phyloP scores from a whole-genome alignment of 92 coral and sea anemone genomes.

The Porites divaricata region DNA sequence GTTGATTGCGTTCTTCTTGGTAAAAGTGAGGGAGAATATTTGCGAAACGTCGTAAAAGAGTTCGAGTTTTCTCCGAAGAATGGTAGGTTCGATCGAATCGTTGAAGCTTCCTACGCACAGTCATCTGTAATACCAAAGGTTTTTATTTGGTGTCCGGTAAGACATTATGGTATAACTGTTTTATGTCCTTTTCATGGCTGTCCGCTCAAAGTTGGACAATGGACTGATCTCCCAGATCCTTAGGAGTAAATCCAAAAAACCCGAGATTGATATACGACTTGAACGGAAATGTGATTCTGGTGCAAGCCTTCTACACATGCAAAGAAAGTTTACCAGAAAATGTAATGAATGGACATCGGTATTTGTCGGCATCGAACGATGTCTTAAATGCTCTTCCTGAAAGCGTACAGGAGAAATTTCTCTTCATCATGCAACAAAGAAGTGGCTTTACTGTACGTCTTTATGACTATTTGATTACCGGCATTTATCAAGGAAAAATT shows the following conservation, averaged over 20 bases:
- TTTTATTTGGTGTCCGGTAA: slow-evolving; percentile 78
- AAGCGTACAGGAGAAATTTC: no score
- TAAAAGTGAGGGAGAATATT: slow-evolving; percentile 62
- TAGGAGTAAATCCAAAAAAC: slow-evolving; percentile 60
- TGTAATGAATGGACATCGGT: slow-evolving; percentile 50
- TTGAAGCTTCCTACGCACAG: slow-evolving; percentile 44
- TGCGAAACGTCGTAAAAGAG: slow-evolving; percentile 51
- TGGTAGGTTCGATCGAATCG: slow-evolving; percentile 69
- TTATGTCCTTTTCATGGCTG: slow-evolving; percentile 72
- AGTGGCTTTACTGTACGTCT: no score
- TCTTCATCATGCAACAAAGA: no score
- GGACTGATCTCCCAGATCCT: slow-evolving; percentile 60
- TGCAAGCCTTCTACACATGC: slow-evolving; percentile 66
- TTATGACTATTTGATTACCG: no score
- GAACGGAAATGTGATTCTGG: slow-evolving; percentile 71
- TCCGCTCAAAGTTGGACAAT: slow-evolving; percentile 65
- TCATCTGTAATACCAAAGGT: slow-evolving; percentile 69
- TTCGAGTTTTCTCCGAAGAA: slow-evolving; percentile 58
- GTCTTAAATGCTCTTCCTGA: no score
- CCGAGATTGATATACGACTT: slow-evolving; percentile 78
- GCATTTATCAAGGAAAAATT: no score
- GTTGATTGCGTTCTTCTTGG: slow-evolving; percentile 73
- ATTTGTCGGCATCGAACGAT: no score
- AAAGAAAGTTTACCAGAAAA: slow-evolving; percentile 37
- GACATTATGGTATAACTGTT: slow-evolving; percentile 57